These are phyloP conservation scores for Leucopsar rothschildi DNA, from an alignment of 2,113 vertebrate genomes.

Conservation along the genomic window DNA sequence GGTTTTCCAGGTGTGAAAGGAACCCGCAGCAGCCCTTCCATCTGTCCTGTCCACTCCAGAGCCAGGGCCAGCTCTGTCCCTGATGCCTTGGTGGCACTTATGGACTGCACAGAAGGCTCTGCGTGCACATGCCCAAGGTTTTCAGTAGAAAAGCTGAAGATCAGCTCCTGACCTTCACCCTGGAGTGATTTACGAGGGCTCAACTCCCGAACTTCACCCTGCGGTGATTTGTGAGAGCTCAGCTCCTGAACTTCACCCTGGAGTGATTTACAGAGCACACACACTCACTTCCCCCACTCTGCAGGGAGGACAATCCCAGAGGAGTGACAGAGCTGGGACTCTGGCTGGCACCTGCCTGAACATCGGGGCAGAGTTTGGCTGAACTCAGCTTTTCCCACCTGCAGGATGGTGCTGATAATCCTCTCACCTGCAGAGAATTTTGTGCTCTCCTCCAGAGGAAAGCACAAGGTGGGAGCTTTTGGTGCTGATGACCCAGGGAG, in stretches of 20 bases:
- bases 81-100: background rate
- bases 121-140: background rate
- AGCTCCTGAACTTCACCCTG: background rate
- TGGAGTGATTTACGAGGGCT: background rate
- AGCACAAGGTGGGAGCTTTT: background rate
- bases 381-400: background rate
- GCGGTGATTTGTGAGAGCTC: background rate
- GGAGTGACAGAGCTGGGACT: background rate
- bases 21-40: background rate
- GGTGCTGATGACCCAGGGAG: background rate
- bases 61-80: background rate
- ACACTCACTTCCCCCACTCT: background rate
- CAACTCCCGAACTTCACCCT: background rate
- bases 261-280: background rate
- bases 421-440: background rate
- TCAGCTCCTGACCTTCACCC: background rate
- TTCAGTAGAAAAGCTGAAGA: background rate
- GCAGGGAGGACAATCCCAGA: background rate
- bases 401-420: background rate
- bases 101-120: rapidly evolving
- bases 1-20: background rate
- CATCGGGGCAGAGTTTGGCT: background rate
- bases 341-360: background rate
- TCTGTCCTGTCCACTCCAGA: background rate
- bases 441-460: background rate